Conservation (phyloP, 2,113 vertebrate species). For the Toxostoma redivivum region DNA sequence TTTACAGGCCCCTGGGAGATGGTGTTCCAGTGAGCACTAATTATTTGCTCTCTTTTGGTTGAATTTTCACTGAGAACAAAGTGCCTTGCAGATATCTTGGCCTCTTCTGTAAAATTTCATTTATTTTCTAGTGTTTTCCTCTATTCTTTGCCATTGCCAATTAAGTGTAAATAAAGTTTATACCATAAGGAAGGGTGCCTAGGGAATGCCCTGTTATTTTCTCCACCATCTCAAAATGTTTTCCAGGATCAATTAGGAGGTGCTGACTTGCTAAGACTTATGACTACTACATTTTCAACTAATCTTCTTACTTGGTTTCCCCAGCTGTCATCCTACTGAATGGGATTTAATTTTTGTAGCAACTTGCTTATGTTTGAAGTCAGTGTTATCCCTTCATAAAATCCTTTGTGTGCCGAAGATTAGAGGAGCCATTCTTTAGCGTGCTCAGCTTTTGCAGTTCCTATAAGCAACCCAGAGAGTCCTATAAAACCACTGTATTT, state of each 20-base stretch:
- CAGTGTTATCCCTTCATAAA: constrained; percentile 33
- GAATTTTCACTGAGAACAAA: neutral
- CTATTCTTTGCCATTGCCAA: neutral
- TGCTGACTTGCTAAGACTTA: neutral
- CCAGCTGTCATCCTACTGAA: neutral
- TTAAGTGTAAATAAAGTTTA: neutral
- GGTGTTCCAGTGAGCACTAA: neutral
- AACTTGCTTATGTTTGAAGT: constrained; percentile 58
- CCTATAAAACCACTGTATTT: neutral
- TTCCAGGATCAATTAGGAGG: neutral
- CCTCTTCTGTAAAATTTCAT: neutral
- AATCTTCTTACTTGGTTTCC: constrained; percentile 44
- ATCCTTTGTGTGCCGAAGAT: neutral
- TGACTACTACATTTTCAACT: neutral
- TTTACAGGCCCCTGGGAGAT: neutral
- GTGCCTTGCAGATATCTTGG: neutral
- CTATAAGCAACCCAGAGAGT: neutral
- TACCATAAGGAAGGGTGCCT: neutral
- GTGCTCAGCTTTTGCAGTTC: neutral
- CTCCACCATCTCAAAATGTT: neutral
- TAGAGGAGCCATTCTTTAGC: neutral
- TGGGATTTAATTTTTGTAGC: constrained; percentile 33
- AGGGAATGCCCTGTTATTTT: neutral
- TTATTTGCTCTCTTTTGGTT: neutral
- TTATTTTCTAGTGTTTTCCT: neutral